Conservation (phyloP, 2,888 invertebrate species). For the Watsonalla binaria region DNA sequence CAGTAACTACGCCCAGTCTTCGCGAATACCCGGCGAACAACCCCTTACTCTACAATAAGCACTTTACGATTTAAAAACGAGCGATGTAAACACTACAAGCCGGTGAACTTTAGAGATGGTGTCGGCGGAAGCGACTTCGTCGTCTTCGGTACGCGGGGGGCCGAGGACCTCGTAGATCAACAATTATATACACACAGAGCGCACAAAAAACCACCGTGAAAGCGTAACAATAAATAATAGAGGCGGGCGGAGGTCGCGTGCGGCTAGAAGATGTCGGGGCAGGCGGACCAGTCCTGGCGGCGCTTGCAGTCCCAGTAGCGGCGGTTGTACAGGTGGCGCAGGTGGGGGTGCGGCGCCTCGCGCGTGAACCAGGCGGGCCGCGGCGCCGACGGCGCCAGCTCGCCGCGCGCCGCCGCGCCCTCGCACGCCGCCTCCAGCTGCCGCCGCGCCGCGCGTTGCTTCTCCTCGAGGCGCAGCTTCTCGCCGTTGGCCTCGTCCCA, state of each 20-base stretch:
- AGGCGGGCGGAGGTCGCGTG: conserved; percentile 34
- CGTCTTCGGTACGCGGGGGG: conserved; percentile 27
- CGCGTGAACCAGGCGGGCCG: conserved; percentile 95
- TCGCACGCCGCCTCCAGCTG: conserved; percentile 89
- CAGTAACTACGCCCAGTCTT: conserved; percentile 16
- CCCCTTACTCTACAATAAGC: conserved; percentile 24
- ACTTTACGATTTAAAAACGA: conserved; percentile 12
- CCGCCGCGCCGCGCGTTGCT: conserved; percentile 91
- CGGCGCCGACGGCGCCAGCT: conserved; percentile 82
- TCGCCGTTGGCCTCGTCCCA: conserved; percentile 95
- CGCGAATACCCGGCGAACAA: conserved; percentile 21
- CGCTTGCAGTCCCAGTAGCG: conserved; percentile 96
- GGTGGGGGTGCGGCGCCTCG: conserved; percentile 81
- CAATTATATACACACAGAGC: conserved; percentile 29
- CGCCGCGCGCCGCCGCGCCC: conserved; percentile 80
- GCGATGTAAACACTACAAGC: conserved; percentile 4
- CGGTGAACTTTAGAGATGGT: background rate
- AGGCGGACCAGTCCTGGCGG: conserved; percentile 91
- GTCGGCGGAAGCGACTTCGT: conserved; percentile 12
- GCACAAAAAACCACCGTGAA: conserved; percentile 22
- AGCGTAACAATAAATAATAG: conserved; percentile 31
- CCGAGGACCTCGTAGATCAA: conserved; percentile 24
- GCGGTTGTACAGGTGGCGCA: conserved; percentile 87
- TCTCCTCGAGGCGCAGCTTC: conserved; percentile 93
- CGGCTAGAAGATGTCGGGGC: conserved; percentile 92